Evolutionary conservation across 2,888 invertebrate species (phyloP), one percentile per base, ranked within the genome.

Genomic region (Pogonocherus hispidulus): DNA sequence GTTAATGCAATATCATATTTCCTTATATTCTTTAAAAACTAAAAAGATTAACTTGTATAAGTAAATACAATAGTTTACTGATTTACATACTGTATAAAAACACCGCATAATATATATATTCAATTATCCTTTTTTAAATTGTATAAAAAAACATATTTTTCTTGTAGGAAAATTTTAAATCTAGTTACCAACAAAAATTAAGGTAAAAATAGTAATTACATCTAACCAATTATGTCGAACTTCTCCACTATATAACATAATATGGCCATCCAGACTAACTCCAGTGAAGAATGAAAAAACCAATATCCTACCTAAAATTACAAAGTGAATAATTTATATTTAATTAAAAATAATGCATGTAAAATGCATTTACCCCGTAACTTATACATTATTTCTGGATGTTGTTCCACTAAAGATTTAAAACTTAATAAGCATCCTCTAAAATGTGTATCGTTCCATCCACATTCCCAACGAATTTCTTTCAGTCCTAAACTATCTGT

Each of bases 271-370:
- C 54, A 97, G 87, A 82, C 94, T 95, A 4, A 98, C 93, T 11
- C 98, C 98, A 2, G 97, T 97, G 79, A 95, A 94, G 76, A 93
- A 93, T 95, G 96, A 95, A 86, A 98, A 92, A 2, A 95, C 93
- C 66, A 98, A 88, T 19, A 90, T 92, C 75, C 95, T 89, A 73
- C 91, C 94, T 93, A 82, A 66, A 55, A 63, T 55, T 14, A n/a
- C 5, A n/a, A n/a, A n/a, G n/a, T 8, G 19, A 1, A 20, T 3
- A 19, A 47, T 52, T 20, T 54, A 37, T n/a, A 23, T 47, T 6
- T 16, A 3, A 51, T 23, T 37, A 37, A 2, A 27, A 4, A 54
- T 52, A 37, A 51, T 35, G n/a, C 4, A 22, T 8, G 11, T 27
- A 18, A 35, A 35, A 19, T 9, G 11, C n/a, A 47, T 6, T 73